Base-by-base conservation (phyloP, 2,888 invertebrate genomes). In the Protula sp. region DNA sequence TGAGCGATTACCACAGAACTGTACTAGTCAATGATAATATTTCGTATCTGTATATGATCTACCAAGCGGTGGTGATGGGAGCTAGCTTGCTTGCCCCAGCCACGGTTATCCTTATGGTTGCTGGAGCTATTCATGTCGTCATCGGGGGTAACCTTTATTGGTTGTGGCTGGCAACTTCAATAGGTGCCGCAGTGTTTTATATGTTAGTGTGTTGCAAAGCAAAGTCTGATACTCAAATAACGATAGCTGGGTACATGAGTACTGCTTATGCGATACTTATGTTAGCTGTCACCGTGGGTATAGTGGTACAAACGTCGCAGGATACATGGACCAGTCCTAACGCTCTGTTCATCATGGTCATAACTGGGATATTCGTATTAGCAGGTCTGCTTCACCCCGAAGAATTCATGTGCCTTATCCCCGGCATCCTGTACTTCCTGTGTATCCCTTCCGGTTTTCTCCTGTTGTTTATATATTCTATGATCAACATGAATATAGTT, bases 281-380 rank as follows among this genome's bases (percentile, higher is more conserved):
- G 78, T 72, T 77, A 70, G 71, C 74, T 5, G 78, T 78, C 9
- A 65, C 76, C 1, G 76, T 77, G 19, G 97, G 97, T 87, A 95
- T 94, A 1, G 93, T 95, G 1, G 86, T 97, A 30, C 64, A 64
- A 95, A 98, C 62, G 2, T 52, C 60, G 3, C 57, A 69, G 31
- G 69, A 72, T 55, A 70, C 70, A 27, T 68, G 73, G 50, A 72
- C 73, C 47, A 72, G 74, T 61, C 77, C 78, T 0, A 76, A 74
- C 61, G 76, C 77, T 3, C 64, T 78, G 45, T 75, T 78, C 58
- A 67, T 77, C 22, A 64, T 67, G 26, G 64, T 71, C 29, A 64
- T 78, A 50, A 65, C 70, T 3, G 55, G 67, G 5, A 69, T 76
- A 29, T 77, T 77, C 63, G 30, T 71, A 3, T 62, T 77, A 29